Conservation (phyloP, 2,888 invertebrate genomes). For the Acanthococcus lagerstroemiae region DNA sequence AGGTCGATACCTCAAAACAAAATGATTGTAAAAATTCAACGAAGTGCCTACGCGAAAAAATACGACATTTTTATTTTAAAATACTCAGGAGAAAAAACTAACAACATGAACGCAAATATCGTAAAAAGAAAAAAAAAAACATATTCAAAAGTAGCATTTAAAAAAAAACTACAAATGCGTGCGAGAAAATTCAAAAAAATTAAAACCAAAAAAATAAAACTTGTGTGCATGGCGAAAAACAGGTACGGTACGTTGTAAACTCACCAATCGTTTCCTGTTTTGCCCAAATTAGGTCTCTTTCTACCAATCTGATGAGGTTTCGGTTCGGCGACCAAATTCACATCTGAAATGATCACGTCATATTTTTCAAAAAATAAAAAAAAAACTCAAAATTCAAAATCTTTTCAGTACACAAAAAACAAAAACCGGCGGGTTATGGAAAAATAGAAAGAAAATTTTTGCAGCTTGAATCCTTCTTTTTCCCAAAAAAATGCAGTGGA, state of each 20-base stretch:
- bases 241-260: slow-evolving; percentile 38
- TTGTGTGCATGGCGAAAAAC: slow-evolving; percentile 24
- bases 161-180: slow-evolving; percentile 25
- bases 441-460: not conserved
- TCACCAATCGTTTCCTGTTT: slow-evolving; percentile 59
- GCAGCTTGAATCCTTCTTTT: too few relatives aligned
- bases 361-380: slow-evolving; percentile 22
- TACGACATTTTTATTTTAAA: too few relatives aligned
- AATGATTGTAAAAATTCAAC: too few relatives aligned
- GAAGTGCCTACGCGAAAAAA: too few relatives aligned
- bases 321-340: slow-evolving; percentile 66
- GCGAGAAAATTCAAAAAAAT: slow-evolving; percentile 16
- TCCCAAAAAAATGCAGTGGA: too few relatives aligned
- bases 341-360: slow-evolving; percentile 48
- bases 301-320: slow-evolving; percentile 61
- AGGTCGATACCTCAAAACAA: too few relatives aligned
- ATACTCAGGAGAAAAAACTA: too few relatives aligned
- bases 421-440: not conserved
- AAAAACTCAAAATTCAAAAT: slow-evolving; percentile 23
- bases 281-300: slow-evolving; percentile 55
- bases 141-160: slow-evolving; percentile 5
- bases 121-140: slow-evolving; percentile 12
- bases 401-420: slow-evolving; percentile 15
- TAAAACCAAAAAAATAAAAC: slow-evolving; percentile 25
- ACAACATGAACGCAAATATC: not conserved